Evolutionary conservation across 2,888 invertebrate genomes (phyloP), one percentile per base, ranked within the genome.

Genomic region (Adineta ricciae): DNA sequence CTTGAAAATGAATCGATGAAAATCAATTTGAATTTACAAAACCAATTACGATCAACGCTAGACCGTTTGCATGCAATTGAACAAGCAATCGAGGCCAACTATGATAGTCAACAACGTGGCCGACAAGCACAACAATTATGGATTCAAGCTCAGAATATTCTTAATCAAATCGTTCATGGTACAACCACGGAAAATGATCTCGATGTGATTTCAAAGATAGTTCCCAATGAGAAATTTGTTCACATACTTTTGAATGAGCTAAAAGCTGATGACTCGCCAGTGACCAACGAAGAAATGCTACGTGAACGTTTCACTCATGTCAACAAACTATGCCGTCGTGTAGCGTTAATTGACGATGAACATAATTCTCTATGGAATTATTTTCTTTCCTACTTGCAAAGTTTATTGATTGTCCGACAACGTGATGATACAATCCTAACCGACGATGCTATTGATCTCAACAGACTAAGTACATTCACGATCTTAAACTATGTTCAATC

Each of bases 311-410:
- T 85, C 41, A 11, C 46, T 36, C 41, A 52, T 56, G 54, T 85
- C 0, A 85, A 84, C 49, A 84, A 83, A 46, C 46, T 84, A 36
- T 85, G 85, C 50, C 78, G 83, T 49, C 83, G 82, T 83, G 36
- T 84, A 19, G 52, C 85, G 32, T 73, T 85, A 8, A 52, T 85
- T 41, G 84, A 85, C 36, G 32, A 85, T 32, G 50, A 73, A 24
- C 83, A 83, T n/a, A 73, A 83, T 82, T 85, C 85, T n/a, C 36
- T 85, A 36, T 84, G 83, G 73, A 85, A 83, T 83, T 85, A 84
- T 56, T 84, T 85, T 84, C 54, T 85, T 19, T 85, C 85, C 11
- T 85, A 85, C 49, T 78, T 85, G 16, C 85, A 85, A 56, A 83
- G 83, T 38, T 84, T 84, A 83, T 54, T 85, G 24, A 85, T 85